Evolutionary conservation across 2,113 vertebrate genomes (phyloP).

Genomic region (Edolisoma coerulescens): DNA sequence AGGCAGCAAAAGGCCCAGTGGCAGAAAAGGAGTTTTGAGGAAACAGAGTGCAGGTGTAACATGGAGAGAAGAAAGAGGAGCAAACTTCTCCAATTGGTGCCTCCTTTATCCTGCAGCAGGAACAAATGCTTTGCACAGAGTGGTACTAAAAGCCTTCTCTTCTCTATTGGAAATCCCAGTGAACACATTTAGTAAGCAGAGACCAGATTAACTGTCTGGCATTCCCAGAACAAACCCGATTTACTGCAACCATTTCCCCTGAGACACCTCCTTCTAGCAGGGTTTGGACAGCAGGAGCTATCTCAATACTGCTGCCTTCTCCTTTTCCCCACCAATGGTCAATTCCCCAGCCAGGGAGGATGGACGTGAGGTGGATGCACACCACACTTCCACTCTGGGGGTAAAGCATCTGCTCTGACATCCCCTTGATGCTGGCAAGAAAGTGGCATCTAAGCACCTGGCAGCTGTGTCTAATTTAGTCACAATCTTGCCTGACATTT

Average conservation of each 20-base stretch:
- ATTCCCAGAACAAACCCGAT: background rate
- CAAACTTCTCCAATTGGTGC: background rate
- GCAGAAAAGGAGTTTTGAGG: background rate
- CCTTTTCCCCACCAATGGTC: background rate
- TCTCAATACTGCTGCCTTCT: background rate
- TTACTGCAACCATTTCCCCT: background rate
- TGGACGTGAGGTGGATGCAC: rapidly evolving
- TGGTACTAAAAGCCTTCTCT: background rate
- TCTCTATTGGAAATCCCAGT: background rate
- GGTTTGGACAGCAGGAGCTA: background rate
- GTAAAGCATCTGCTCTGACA: background rate
- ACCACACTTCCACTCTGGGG: background rate
- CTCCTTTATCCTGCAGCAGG: background rate
- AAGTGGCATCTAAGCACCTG: background rate
- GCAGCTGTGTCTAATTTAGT: background rate
- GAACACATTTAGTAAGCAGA: background rate
- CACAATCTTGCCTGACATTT: background rate
- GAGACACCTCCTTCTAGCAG: background rate
- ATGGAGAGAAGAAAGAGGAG: background rate
- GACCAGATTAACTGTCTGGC: background rate
- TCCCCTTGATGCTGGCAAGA: background rate
- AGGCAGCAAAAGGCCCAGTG: background rate
- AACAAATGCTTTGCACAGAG: rapidly evolving
- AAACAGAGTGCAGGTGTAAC: background rate
- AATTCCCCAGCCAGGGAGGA: background rate